Percentiles rank a stretch among this genome's conserved stretches.
These are phyloP conservation scores for Xenops minutus DNA, from an alignment of 2,797 vertebrate species.

Conservation along the genomic window DNA sequence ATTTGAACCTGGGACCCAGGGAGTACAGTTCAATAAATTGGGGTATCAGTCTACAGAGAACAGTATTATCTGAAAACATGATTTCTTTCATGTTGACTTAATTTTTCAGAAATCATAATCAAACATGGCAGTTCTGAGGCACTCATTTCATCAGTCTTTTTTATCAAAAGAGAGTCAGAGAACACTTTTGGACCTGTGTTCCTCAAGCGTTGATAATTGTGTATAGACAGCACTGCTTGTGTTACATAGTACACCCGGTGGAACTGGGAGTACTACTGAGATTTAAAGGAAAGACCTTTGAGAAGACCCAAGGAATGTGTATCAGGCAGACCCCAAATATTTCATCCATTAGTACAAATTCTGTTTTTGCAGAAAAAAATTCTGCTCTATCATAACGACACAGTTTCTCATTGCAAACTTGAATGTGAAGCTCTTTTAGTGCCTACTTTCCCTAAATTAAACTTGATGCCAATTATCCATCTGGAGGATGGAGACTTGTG, in stretches of 20 bases:
- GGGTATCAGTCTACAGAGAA: slow-evolving; percentile 61
- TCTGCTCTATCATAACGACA: neutral
- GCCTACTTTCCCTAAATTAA: neutral
- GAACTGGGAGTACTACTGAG: slow-evolving; percentile 16
- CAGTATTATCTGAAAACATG: slow-evolving; percentile 52
- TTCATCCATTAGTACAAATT: slow-evolving; percentile 26
- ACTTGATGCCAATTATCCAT: neutral
- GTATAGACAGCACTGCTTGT: slow-evolving; percentile 9
- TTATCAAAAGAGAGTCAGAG: slow-evolving; percentile 66
- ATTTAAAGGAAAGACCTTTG: slow-evolving; percentile 36
- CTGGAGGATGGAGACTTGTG: neutral
- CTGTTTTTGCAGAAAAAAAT: slow-evolving; percentile 25
- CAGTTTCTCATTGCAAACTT: slow-evolving; percentile 27
- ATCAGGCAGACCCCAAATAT: slow-evolving; percentile 2
- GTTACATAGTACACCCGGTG: neutral
- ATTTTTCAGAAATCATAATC: slow-evolving; percentile 63
- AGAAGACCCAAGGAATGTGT: neutral
- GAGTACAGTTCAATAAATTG: slow-evolving; percentile 59
- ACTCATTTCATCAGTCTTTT: slow-evolving; percentile 59
- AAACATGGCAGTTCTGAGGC: slow-evolving; percentile 70
- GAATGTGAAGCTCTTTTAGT: neutral
- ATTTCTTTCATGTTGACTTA: slow-evolving; percentile 72
- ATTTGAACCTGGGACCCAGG: slow-evolving; percentile 66
- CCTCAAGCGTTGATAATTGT: slow-evolving; percentile 64
- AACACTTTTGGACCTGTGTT: slow-evolving; percentile 54